Percentiles rank a stretch among this genome's conserved stretches.
Conservation (phyloP, 1,140 invertebrate genomes). For the Drosophila burlai region DNA sequence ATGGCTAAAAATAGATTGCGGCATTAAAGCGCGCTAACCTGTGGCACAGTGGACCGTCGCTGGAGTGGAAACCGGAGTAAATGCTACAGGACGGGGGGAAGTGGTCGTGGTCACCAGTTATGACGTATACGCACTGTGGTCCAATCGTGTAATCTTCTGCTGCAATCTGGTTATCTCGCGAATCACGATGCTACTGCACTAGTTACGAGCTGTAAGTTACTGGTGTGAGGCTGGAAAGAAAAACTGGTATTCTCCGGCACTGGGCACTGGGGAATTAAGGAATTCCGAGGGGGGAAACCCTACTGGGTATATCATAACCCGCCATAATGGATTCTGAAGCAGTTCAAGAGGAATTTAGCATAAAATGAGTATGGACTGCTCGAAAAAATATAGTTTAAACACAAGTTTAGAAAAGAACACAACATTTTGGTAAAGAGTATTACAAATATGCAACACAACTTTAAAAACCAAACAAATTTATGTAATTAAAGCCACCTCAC, state of each 20-base stretch:
- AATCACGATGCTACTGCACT: slow-evolving; percentile 30
- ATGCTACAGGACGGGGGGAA: not conserved
- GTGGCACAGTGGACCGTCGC: slow-evolving; percentile 27
- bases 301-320: slow-evolving; percentile 22
- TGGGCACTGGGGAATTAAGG: slow-evolving; percentile 5
- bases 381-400: not conserved
- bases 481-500: not conserved
- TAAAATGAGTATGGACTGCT: not conserved
- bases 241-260: slow-evolving; percentile 26
- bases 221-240: not conserved
- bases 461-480: too few relatives aligned
- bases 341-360: not conserved
- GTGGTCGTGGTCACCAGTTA: not conserved
- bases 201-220: slow-evolving; percentile 29
- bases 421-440: too few relatives aligned
- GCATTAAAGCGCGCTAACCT: slow-evolving; percentile 58
- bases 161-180: slow-evolving; percentile 38
- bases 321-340: slow-evolving; percentile 5
- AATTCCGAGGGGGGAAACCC: slow-evolving; percentile 28
- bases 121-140: slow-evolving; percentile 47
- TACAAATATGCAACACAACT: not conserved
- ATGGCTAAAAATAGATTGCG: slow-evolving; percentile 74
- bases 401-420: too few relatives aligned
- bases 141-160: slow-evolving; percentile 21
- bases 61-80: not conserved